A percentile compares a stretch with the other conserved stretches of the same genome.
phyloP scores from a whole-genome alignment of 1,140 invertebrate genomes.

The Venturia canescens region DNA sequence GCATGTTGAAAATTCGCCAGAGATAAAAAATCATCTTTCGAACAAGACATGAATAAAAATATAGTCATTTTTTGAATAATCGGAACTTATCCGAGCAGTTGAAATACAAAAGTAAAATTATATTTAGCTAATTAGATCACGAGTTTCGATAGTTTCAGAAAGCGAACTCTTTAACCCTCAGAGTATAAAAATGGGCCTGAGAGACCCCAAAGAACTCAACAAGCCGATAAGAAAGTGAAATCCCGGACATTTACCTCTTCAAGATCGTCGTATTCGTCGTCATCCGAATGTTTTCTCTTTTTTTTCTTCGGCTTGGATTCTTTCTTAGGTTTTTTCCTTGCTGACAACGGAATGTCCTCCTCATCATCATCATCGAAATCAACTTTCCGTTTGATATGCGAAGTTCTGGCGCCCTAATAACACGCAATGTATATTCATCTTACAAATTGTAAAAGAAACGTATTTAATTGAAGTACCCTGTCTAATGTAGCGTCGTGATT shows the following conservation, averaged over 20 bases:
- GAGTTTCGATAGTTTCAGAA: too few relatives aligned
- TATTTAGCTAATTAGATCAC: too few relatives aligned
- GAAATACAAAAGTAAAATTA: too few relatives aligned
- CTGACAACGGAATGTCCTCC: conserved; percentile 82
- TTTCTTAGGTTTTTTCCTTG: conserved; percentile 85
- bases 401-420: conserved; percentile 55
- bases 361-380: conserved; percentile 78
- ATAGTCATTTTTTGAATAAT: too few relatives aligned
- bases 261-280: conserved; percentile 80
- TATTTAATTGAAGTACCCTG: neutral
- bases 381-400: conserved; percentile 73
- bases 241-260: conserved; percentile 63
- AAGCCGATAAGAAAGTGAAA: too few relatives aligned
- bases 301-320: conserved; percentile 81
- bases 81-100: too few relatives aligned
- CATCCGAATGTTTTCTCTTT: conserved; percentile 77
- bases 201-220: too few relatives aligned
- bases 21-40: neutral
- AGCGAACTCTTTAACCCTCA: too few relatives aligned
- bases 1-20: too few relatives aligned
- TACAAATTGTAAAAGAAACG: conserved; percentile 13
- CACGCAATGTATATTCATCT: neutral
- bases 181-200: too few relatives aligned
- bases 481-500: conserved; percentile 29
- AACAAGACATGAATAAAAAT: too few relatives aligned